A percentile compares a stretch with the other conserved stretches of the same genome.
phyloP scores from a whole-genome alignment of 2,888 invertebrate genomes.

The Acleris literana region DNA sequence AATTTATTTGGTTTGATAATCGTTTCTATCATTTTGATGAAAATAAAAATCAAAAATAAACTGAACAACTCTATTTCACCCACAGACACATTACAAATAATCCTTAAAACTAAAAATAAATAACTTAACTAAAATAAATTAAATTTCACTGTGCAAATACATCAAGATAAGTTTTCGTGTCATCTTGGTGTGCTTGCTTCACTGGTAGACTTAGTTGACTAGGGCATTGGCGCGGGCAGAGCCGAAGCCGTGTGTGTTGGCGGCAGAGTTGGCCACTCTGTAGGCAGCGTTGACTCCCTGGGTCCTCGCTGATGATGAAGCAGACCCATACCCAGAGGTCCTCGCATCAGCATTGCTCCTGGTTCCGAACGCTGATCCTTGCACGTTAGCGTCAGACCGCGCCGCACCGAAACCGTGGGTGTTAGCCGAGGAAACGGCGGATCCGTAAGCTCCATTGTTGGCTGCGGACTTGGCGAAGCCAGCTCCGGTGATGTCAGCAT shows the following conservation, averaged over 20 bases:
- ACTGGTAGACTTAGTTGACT: conserved; percentile 45
- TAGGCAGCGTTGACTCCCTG: conserved; percentile 59
- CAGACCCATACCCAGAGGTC: conserved; percentile 59
- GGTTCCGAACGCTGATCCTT: conserved; percentile 44
- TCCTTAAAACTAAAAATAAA: conserved; percentile 46
- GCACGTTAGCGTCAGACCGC: conserved; percentile 42
- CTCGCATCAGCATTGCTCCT: conserved; percentile 58
- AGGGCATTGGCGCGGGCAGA: conserved; percentile 64
- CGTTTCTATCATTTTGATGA: too few species aligned
- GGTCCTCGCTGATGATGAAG: conserved; percentile 58
- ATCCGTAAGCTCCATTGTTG: conserved; percentile 48
- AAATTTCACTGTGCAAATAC: conserved; percentile 60
- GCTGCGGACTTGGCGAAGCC: conserved; percentile 54
- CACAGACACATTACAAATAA: conserved; percentile 17
- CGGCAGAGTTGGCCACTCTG: conserved; percentile 61
- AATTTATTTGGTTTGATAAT: too few species aligned
- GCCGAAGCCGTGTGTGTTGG: conserved; percentile 58
- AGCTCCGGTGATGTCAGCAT: conserved; percentile 53
- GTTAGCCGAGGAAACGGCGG: conserved; percentile 50
- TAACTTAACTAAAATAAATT: conserved; percentile 48
- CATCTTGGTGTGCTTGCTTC: conserved; percentile 75
- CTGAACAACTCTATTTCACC: conserved; percentile 37
- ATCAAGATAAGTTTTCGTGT: conserved; percentile 76
- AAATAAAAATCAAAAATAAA: conserved; percentile 23
- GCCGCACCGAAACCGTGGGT: conserved; percentile 46